These are phyloP conservation scores for Simalia tracyae DNA, from an alignment of 2,797 vertebrate species.

Conservation along the genomic window DNA sequence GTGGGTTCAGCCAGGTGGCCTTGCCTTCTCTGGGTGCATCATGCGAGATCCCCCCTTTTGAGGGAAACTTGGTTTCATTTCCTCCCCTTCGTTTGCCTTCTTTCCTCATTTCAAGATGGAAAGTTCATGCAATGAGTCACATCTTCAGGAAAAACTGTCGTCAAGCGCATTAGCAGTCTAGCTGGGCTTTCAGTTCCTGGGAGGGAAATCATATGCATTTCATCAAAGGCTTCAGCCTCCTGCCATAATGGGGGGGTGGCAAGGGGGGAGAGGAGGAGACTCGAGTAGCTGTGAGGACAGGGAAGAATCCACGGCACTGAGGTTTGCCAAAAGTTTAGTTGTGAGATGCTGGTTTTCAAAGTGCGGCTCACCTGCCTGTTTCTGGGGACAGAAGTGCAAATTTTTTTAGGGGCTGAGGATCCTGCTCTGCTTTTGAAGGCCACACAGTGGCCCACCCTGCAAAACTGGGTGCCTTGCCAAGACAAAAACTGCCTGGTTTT, in stretches of 20 bases:
- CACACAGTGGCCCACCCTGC: no score
- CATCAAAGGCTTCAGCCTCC: background rate
- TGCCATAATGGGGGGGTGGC: background rate
- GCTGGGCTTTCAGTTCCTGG: slow-evolving; percentile 14
- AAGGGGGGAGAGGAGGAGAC: background rate
- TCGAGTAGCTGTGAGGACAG: background rate
- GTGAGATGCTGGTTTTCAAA: no score
- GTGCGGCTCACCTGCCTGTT: no score
- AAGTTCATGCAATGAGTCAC: background rate
- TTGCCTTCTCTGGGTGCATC: background rate
- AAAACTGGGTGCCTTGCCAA: no score
- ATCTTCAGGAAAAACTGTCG: background rate
- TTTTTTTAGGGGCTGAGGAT: no score
- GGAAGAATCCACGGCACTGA: background rate
- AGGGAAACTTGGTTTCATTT: background rate
- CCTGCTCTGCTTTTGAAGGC: no score
- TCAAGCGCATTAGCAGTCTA: accelerated
- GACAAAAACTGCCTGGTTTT: no score
- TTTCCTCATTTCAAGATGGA: slow-evolving; percentile 10
- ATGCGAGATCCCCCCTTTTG: no score
- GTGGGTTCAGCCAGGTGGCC: accelerated
- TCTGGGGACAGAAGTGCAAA: no score
- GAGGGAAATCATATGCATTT: background rate
- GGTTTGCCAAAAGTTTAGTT: background rate
- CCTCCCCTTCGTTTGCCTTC: background rate